These are phyloP conservation scores for Achroia grisella DNA, from an alignment of 1,140 invertebrate species.

Conservation along the genomic window DNA sequence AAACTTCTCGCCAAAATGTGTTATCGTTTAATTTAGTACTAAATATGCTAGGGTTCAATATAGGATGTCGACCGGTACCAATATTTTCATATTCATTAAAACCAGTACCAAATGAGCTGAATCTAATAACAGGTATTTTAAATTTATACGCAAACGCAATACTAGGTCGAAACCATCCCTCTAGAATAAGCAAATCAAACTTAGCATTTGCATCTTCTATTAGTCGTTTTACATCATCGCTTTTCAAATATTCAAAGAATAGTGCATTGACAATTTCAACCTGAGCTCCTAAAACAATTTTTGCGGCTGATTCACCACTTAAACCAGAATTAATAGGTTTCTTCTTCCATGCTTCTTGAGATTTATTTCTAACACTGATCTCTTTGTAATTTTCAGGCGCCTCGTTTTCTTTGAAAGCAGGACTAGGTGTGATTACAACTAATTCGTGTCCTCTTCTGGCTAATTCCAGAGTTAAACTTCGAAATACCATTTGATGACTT, in stretches of 20 bases:
- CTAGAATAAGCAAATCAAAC: slow-evolving; percentile 42
- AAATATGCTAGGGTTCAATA: slow-evolving; percentile 20
- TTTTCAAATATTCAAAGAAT: slow-evolving; percentile 23
- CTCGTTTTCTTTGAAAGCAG: slow-evolving; percentile 21
- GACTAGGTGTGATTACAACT: slow-evolving; percentile 45
- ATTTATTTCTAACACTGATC: slow-evolving; percentile 33
- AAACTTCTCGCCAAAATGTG: background rate
- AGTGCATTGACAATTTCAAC: background rate
- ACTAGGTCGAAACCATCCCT: slow-evolving; percentile 18
- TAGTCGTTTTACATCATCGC: slow-evolving; percentile 24
- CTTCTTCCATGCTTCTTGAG: slow-evolving; percentile 15
- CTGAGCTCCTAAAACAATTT: background rate
- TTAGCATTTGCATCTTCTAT: slow-evolving; percentile 15
- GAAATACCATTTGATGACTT: slow-evolving; percentile 74
- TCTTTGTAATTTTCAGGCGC: slow-evolving; percentile 29
- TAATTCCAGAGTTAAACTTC: slow-evolving; percentile 51
- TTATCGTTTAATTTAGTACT: background rate
- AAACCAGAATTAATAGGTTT: background rate
- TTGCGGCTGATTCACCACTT: too few relatives aligned
- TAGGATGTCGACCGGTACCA: slow-evolving; percentile 18
- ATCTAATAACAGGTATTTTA: slow-evolving; percentile 37
- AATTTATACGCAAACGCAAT: slow-evolving; percentile 38
- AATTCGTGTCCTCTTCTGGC: slow-evolving; percentile 66
- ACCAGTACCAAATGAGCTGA: slow-evolving; percentile 23
- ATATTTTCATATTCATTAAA: slow-evolving; percentile 1